These are phyloP conservation scores for Anarrhichthys ocellatus DNA, from an alignment of 2,113 vertebrate genomes.

Conservation along the genomic window DNA sequence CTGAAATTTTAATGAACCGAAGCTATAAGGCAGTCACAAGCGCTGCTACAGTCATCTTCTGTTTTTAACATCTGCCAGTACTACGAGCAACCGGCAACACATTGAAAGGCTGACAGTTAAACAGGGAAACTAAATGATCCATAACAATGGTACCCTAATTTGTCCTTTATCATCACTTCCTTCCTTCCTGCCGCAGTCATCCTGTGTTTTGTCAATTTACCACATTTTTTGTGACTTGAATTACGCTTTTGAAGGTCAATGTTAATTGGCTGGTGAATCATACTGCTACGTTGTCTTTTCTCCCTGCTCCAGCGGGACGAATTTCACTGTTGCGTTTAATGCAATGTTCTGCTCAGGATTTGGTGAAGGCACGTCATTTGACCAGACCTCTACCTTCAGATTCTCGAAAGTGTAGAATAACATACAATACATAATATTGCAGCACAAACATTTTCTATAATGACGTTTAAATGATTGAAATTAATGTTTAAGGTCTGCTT, in stretches of 20 bases:
- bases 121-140: constrained; percentile 23
- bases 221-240: constrained; percentile 21
- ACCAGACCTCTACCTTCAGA: background rate
- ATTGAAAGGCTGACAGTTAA: constrained; percentile 1
- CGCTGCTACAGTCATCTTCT: constrained; percentile 23
- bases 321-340: constrained; percentile 14
- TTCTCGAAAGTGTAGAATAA: background rate
- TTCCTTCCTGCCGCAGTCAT: background rate
- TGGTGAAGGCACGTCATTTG: background rate
- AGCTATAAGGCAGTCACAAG: constrained; percentile 6
- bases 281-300: constrained; percentile 12
- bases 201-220: constrained; percentile 14
- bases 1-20: constrained; percentile 41
- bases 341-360: background rate
- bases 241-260: constrained; percentile 13
- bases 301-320: background rate
- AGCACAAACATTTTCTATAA: background rate
- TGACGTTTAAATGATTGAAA: background rate
- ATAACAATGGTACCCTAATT: constrained; percentile 8
- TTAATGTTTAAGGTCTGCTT: constrained; percentile 4
- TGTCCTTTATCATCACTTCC: background rate
- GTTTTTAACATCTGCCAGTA: constrained; percentile 37
- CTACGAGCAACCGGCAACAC: constrained; percentile 3
- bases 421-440: background rate
- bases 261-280: constrained; percentile 25